A percentile compares a stretch with the other conserved stretches of the same genome.
phyloP scores from a whole-genome alignment of 1,140 invertebrate genomes.

The Ladona fulva region DNA sequence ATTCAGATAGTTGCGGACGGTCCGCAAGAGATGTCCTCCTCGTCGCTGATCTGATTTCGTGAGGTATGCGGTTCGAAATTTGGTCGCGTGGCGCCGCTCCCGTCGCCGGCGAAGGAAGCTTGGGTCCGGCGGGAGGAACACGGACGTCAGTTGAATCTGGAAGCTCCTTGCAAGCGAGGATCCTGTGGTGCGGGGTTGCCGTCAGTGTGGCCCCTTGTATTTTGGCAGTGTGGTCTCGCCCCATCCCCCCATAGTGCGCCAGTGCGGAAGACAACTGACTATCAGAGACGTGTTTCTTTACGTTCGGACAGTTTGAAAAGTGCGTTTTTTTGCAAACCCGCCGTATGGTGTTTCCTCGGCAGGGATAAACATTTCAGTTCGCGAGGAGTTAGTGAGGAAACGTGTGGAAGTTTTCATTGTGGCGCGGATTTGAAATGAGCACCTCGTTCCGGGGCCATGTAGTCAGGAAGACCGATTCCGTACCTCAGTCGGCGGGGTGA shows the following conservation, averaged over 20 bases:
- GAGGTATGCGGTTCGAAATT: neutral
- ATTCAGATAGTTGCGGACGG: neutral
- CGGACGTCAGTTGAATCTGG: neutral
- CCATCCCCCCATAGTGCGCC: too few relatives aligned
- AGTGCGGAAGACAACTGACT: too few relatives aligned
- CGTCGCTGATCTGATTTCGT: constrained; percentile 3
- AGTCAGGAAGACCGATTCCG: neutral
- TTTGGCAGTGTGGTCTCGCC: too few relatives aligned
- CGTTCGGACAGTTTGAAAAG: too few relatives aligned
- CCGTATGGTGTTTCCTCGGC: too few relatives aligned
- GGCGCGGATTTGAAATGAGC: neutral
- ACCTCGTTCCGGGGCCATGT: neutral
- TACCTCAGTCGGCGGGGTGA: neutral
- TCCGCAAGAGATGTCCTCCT: neutral
- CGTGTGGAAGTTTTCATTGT: too few relatives aligned
- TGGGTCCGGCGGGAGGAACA: neutral
- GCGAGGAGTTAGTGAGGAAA: too few relatives aligned
- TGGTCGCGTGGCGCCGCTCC: neutral
- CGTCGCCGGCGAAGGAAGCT: neutral
- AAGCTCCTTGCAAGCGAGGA: neutral
- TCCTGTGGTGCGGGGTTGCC: too few relatives aligned
- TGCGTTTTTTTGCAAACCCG: too few relatives aligned
- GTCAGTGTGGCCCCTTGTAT: too few relatives aligned
- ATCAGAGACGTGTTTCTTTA: too few relatives aligned
- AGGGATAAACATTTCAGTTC: too few relatives aligned